Evolutionary conservation across 2,888 invertebrate species (phyloP), one percentile per base, ranked within the genome.

Genomic region (Hartigia nigra): DNA sequence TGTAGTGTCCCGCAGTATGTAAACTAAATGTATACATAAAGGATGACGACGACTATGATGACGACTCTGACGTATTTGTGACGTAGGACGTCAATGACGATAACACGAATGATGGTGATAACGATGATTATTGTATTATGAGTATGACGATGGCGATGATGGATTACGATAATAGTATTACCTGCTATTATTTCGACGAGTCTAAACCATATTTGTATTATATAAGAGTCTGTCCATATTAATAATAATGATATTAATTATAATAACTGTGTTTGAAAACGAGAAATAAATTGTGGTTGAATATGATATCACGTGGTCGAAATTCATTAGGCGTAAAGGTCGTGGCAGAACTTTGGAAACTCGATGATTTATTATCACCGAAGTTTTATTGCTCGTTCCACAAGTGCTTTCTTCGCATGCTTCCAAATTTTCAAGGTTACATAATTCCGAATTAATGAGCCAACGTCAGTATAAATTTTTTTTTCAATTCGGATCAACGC

Each of bases 251-350:
- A 88, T 90, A 91, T 90, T 91, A 91, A 91, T 91, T 91, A 91
- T 91, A 91, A 91, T 91, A 91, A 91, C 90, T 92, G 92, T 92
- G 91, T 92, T 92, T 92, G 91, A 91, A 91, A 91, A 91, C 91
- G 91, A 91, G 90, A 91, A 92, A 91, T 91, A 92, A 91, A 91
- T 91, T 92, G 91, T 92, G 92, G 92, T 92, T 92, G 92, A 92
- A 91, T 92, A 92, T 91, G 91, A 91, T 84, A 84, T 81, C 79
- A 82, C 81, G 78, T 85, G 81, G 83, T 84, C 72, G 72, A 31
- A 72, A 72, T 72, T 32, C 72, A 34, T 72, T 72, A 72, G 34
- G 32, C 31, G 72, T 35, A 72, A 72, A 72, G 72, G 23, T 55
- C 23, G 23, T 55, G 55, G 23, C 23, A 55, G 55, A 23, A 55